phyloP scores from a whole-genome alignment of 1,140 invertebrate species.

The Sycophaga agraensis region DNA sequence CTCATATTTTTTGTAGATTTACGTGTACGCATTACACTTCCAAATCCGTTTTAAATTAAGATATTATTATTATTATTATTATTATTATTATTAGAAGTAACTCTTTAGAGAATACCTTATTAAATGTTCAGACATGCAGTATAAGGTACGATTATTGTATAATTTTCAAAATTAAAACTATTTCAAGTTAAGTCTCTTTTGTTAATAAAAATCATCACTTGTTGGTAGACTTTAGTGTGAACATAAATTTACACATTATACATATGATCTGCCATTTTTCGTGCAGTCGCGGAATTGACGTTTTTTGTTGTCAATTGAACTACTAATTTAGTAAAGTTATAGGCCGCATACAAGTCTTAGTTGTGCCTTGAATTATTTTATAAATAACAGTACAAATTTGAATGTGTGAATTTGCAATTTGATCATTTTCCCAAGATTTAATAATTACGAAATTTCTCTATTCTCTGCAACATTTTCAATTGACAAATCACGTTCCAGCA shows the following conservation, averaged over 20 bases:
- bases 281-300: constrained; percentile 11
- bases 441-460: constrained; percentile 13
- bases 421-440: constrained; percentile 2
- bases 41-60: constrained; percentile 41
- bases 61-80: too few relatives aligned
- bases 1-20: constrained; percentile 52
- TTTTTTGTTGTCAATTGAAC: constrained; percentile 10
- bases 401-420: constrained; percentile 22
- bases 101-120: constrained; percentile 30
- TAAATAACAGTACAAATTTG: constrained; percentile 28
- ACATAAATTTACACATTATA: constrained; percentile 22
- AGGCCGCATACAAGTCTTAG: constrained; percentile 21
- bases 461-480: not conserved
- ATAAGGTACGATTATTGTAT: constrained; percentile 34
- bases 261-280: constrained; percentile 27
- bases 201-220: constrained; percentile 30
- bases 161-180: constrained; percentile 33
- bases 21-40: constrained; percentile 49
- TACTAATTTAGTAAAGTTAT: constrained; percentile 16
- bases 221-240: constrained; percentile 29
- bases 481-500: not conserved
- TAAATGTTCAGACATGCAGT: constrained; percentile 28
- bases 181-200: constrained; percentile 31
- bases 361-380: constrained; percentile 32
- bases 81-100: constrained; percentile 33